These are phyloP conservation scores for Epizoanthus rinbou DNA, from an alignment of 92 coral and sea anemone genomes.

Conservation along the genomic window DNA sequence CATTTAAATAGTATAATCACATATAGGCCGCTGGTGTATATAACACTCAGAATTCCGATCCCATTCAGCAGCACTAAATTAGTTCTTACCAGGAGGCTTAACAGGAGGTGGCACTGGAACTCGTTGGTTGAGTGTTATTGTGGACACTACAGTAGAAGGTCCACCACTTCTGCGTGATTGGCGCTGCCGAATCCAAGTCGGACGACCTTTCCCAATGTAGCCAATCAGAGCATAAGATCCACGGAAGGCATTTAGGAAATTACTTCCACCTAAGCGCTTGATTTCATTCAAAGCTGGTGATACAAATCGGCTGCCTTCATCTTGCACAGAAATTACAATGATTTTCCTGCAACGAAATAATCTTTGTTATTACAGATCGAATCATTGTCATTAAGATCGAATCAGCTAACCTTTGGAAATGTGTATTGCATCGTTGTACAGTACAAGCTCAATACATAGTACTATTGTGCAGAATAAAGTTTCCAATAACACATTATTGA, in stretches of 20 bases:
- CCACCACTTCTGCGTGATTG: slow-evolving; percentile 12
- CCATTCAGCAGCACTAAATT: no score
- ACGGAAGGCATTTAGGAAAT: slow-evolving; percentile 6
- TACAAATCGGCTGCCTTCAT: slow-evolving; percentile 27
- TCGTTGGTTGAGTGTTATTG: slow-evolving; percentile 30
- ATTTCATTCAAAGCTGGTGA: slow-evolving; percentile 11
- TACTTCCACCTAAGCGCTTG: slow-evolving; percentile 32
- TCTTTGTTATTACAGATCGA: no score
- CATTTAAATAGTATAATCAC: no score
- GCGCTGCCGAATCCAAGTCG: slow-evolving; percentile 21
- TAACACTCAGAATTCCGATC: no score
- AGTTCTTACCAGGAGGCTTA: slow-evolving; percentile 28
- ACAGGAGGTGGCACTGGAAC: slow-evolving; percentile 18
- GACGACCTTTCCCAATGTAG: slow-evolving; percentile 26
- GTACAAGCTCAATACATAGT: no score
- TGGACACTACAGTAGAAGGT: slow-evolving; percentile 39
- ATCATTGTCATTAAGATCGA: no score
- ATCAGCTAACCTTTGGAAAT: no score
- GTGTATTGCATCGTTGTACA: no score
- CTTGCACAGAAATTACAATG: slow-evolving; percentile 21
- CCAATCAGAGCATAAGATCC: slow-evolving; percentile 26
- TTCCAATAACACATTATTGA: no score
- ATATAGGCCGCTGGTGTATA: no score
- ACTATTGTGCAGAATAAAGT: no score
- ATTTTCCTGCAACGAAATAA: slow-evolving; percentile 17